phyloP scores from a whole-genome alignment of 2,797 vertebrate genomes.

The Apogon hyalosoma region DNA sequence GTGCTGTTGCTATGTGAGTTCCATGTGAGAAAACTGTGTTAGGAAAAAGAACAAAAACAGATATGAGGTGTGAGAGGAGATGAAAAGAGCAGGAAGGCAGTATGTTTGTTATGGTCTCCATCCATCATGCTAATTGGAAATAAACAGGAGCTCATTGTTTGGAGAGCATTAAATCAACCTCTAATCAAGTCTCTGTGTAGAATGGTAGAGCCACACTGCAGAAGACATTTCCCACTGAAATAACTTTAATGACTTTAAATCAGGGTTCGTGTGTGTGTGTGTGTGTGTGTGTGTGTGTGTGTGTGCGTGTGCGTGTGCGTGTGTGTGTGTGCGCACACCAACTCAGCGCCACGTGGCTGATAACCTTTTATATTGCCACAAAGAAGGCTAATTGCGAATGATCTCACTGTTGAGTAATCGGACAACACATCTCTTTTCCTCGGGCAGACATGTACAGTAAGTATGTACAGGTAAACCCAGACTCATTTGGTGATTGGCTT shows the following conservation, averaged over 20 bases:
- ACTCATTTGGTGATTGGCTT: conserved; percentile 26
- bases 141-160: conserved; percentile 76
- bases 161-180: conserved; percentile 75
- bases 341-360: conserved; percentile 24
- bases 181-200: conserved; percentile 67
- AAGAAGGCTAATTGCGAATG: conserved; percentile 60
- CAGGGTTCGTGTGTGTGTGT: conserved; percentile 20
- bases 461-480: conserved; percentile 16
- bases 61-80: conserved; percentile 13
- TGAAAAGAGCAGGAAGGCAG: conserved; percentile 18
- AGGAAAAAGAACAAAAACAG: conserved; percentile 26
- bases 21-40: conserved; percentile 32
- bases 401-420: conserved; percentile 54
- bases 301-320: conserved; percentile 16
- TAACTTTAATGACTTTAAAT: conserved; percentile 66
- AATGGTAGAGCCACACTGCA: conserved; percentile 36
- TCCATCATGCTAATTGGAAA: conserved; percentile 80
- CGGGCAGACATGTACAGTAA: not conserved
- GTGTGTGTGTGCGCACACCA: conserved; percentile 6
- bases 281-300: conserved; percentile 13
- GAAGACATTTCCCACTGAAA: conserved; percentile 59
- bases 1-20: conserved; percentile 53
- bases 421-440: conserved; percentile 23
- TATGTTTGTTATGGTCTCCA: conserved; percentile 65
- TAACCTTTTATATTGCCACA: conserved; percentile 65